phyloP scores from a whole-genome alignment of 2,888 invertebrate species.

The Harpalus rufipes region DNA sequence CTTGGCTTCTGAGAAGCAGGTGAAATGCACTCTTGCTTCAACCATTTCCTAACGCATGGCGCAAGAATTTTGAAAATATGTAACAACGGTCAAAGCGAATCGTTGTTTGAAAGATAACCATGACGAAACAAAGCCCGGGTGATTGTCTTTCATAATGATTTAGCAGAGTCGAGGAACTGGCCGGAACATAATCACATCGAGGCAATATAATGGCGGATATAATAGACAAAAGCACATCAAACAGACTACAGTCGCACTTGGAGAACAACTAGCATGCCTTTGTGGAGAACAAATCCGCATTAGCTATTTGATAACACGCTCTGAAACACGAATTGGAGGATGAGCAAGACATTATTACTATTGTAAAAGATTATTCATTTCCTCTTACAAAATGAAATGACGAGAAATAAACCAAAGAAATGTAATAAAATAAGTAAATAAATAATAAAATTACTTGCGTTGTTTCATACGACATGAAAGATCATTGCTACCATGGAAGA shows the following conservation, averaged over 20 bases:
- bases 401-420: not conserved
- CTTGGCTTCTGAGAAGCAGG: conserved; percentile 4
- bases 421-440: not conserved
- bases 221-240: conserved; percentile 49
- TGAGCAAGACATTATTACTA: conserved; percentile 1
- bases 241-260: conserved; percentile 8
- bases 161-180: conserved; percentile 4
- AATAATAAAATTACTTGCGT: no score
- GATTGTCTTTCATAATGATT: conserved; percentile 46
- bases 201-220: conserved; percentile 42
- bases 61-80: conserved; percentile 34
- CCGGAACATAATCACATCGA: conserved; percentile 37
- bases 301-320: conserved; percentile 35
- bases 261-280: conserved; percentile 3
- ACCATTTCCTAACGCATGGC: conserved; percentile 11
- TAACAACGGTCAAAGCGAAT: conserved; percentile 17
- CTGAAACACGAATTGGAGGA: conserved; percentile 25
- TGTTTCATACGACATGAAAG: no score
- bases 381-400: not conserved
- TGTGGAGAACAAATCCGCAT: conserved; percentile 30
- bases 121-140: conserved; percentile 33
- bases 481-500: no score
- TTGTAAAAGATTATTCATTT: conserved; percentile 26
- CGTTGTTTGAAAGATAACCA: conserved; percentile 29
- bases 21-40: conserved; percentile 18